Evolutionary conservation across 2,113 vertebrate genomes (phyloP).

Genomic region (Sitta europaea): DNA sequence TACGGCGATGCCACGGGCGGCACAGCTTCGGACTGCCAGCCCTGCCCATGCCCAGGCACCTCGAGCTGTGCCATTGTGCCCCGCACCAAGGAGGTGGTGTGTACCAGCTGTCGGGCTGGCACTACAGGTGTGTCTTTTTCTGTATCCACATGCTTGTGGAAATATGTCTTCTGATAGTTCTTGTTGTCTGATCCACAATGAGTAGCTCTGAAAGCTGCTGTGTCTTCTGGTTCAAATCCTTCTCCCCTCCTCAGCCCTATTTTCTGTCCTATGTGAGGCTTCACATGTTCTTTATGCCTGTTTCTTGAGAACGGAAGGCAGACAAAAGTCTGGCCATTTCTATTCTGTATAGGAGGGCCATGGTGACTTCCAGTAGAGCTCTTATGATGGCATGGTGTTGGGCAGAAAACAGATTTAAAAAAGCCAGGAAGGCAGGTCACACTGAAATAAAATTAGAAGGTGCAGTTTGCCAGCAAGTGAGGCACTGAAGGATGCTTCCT

Average conservation of each 20-base stretch:
- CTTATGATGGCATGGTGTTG: not conserved
- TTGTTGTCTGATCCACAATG: not conserved
- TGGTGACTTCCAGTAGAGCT: not conserved
- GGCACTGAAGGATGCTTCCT: not conserved
- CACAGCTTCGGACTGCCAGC: slow-evolving; percentile 79
- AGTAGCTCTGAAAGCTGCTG: not conserved
- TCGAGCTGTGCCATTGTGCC: slow-evolving; percentile 89
- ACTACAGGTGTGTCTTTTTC: slow-evolving; percentile 81
- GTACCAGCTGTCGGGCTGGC: slow-evolving; percentile 90
- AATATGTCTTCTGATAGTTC: not conserved
- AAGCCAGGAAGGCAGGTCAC: not conserved
- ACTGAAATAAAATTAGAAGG: slow-evolving; percentile 1
- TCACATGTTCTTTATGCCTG: not conserved
- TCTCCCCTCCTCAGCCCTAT: not conserved
- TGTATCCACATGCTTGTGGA: fast-evolving
- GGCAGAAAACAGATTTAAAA: not conserved
- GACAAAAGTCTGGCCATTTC: not conserved
- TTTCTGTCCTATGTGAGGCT: not conserved
- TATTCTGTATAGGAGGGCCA: not conserved
- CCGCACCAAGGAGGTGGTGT: slow-evolving; percentile 89
- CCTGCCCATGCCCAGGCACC: slow-evolving; percentile 86
- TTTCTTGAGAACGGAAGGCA: not conserved
- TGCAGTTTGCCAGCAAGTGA: not conserved
- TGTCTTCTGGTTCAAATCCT: not conserved
- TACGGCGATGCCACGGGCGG: slow-evolving; percentile 87